A percentile compares a stretch with the other conserved stretches of the same genome.
phyloP scores from a whole-genome alignment of 2,888 invertebrate genomes.

The Osedax frankpressi region DNA sequence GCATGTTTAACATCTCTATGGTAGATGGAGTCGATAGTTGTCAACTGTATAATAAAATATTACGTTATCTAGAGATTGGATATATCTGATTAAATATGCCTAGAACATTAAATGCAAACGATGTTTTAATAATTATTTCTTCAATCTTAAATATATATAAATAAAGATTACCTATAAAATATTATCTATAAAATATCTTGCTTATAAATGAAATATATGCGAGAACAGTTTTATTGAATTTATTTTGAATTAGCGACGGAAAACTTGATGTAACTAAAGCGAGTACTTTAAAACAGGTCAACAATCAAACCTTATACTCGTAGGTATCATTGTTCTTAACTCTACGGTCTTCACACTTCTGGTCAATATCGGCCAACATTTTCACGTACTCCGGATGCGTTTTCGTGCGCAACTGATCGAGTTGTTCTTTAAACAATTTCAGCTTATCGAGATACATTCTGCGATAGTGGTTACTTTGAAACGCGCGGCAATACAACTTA shows the following conservation, averaged over 20 bases:
- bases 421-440: constrained; percentile 70
- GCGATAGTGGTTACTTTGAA: constrained; percentile 14
- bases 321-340: constrained; percentile 44
- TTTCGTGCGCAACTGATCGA: constrained; percentile 74
- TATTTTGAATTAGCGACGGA: too few species aligned
- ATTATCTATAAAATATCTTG: too few species aligned
- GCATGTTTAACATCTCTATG: constrained; percentile 74
- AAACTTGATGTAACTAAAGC: neutral
- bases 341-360: constrained; percentile 64
- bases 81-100: too few species aligned
- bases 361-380: constrained; percentile 67
- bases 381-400: constrained; percentile 73
- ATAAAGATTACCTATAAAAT: too few species aligned
- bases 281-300: neutral
- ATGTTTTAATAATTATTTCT: too few species aligned
- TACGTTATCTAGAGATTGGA: too few species aligned
- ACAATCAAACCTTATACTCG: constrained; percentile 45
- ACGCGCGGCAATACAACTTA: neutral
- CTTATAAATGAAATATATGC: too few species aligned
- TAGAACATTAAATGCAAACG: too few species aligned
- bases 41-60: constrained; percentile 61
- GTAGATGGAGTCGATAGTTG: constrained; percentile 75
- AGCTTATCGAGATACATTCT: constrained; percentile 73
- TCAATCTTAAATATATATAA: too few species aligned
- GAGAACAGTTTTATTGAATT: too few species aligned